Evolutionary conservation across 2,797 vertebrate genomes (phyloP), one percentile per base, ranked within the genome.

Genomic region (Semotilus atromaculatus): DNA sequence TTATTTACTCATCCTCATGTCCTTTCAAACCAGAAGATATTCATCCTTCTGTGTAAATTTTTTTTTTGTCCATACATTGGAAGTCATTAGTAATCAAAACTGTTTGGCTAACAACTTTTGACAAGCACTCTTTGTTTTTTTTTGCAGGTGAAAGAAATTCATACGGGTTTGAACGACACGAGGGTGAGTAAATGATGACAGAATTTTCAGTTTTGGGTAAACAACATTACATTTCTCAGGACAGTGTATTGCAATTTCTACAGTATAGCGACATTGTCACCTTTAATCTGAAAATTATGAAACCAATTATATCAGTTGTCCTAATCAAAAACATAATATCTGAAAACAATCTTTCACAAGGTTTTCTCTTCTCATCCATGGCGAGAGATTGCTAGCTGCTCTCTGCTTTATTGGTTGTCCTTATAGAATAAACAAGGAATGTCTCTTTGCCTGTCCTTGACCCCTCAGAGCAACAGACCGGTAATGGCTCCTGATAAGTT

Each of bases 401-500:
- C 21, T 62, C 71, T 60, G 68, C 82, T 84, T 80, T 19, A 73
- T 45, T 81, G 81, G 76, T 75, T 82, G 34, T 60, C 60, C 71
- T 82, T 81, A 86, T 55, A 81, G 81, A 88, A 82, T 86, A 82
- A 84, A 88, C 74, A 86, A 86, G 79, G 64, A n/a, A 45, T 81
- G 82, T 73, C 86, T 72, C 40, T 85, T 85, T 51, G 58, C 71
- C 83, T 88, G 85, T 84, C 85, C 86, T 89, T 88, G 88, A 88
- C 85, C 86, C 86, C 86, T 87, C 80, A 71, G 79, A 80, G 84
- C 62, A 45, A 23, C 80, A 60, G 75, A 67, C 85, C 86, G 85
- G 83, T 90, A 88, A 88, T 87, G 68, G 86, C 36, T 87, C 78
- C 70, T 86, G 85, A 87, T 86, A 84, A 80, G 85, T 84, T 89